Base-by-base conservation (phyloP, 2,113 vertebrate genomes). In the Turdus rufiventris region DNA sequence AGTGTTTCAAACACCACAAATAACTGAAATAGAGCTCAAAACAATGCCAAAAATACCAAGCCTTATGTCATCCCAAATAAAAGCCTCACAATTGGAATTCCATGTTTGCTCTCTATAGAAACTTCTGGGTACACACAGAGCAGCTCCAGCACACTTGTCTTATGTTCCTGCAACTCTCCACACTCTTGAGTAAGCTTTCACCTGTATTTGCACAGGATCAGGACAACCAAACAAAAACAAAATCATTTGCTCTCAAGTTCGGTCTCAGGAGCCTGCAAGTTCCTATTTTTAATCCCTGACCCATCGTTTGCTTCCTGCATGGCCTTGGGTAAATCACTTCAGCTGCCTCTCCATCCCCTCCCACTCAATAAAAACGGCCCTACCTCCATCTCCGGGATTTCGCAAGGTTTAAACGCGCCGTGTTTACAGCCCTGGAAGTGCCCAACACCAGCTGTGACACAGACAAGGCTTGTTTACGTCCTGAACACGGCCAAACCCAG, bases 41-140 rank as follows among this genome's bases (percentile, higher is more conserved):
- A 78, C 36, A 61, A 36, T 0, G 8, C 10, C 42, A 28, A 24
- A 62, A 84, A 26, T 1, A 33, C 6, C 0, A 2, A 56, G 12
- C 0, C 1, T 76, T 71, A 42, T 40, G 89, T 58, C 33, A 40
- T 4, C 60, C 53, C 80, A 62, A 62, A 73, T 4, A 62, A 62
- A 33, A 0, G 5, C 33, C 48, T 45, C 15, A 2, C 24, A 89
- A n/a, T 4, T 0, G 0, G 38, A 77, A 75, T 31, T 28, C 33
- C 15, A 2, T 1, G 26, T 63, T 29, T 75, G 48, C 36, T 60
- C 34, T 28, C 75, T 19, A 7, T 0, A 67, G 68, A 80, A 70
- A 83, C 10, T 6, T 12, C 54, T 79, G 65, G 10, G 45, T 24
- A 53, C 57, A 65, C 72, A 43, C 25, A 34, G 34, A 62, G 65